A percentile compares a stretch with the other conserved stretches of the same genome.
Evolutionary conservation across 2,113 vertebrate genomes (phyloP).

Genomic region (Phyllopteryx taeniolatus): DNA sequence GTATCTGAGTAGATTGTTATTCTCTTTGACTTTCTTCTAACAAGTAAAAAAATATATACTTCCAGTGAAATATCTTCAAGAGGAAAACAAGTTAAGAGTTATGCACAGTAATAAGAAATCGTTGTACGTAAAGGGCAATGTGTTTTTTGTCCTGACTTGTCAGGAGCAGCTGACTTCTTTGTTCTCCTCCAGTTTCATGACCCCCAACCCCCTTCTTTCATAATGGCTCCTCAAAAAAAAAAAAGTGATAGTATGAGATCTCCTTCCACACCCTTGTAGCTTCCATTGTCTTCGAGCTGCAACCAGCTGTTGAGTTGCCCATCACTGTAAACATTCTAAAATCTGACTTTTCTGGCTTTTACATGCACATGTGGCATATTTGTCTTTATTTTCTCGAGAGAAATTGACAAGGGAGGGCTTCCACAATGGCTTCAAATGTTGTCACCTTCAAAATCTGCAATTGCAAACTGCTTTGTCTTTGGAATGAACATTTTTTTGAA

Average conservation of each 20-base stretch:
- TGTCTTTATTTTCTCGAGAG: not conserved
- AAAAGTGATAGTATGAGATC: conserved; percentile 46
- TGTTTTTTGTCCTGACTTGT: conserved; percentile 66
- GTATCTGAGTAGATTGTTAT: not conserved
- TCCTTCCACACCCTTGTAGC: conserved; percentile 24
- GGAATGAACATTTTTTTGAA: not conserved
- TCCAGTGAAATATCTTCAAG: not conserved
- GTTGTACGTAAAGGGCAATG: not conserved
- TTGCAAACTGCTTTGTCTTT: not conserved
- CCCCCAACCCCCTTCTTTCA: conserved; percentile 40
- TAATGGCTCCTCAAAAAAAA: conserved; percentile 47
- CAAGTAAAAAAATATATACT: not conserved
- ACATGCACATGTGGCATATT: conserved; percentile 1
- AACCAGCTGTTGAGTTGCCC: conserved; percentile 35
- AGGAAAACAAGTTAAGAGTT: not conserved
- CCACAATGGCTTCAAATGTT: not conserved
- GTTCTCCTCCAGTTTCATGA: conserved; percentile 57
- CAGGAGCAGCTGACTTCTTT: conserved; percentile 75
- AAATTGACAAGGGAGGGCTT: not conserved
- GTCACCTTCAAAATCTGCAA: not conserved
- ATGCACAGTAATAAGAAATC: conserved; percentile 23
- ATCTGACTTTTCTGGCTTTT: not conserved
- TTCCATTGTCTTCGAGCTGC: conserved; percentile 35
- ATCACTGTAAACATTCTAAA: conserved; percentile 2
- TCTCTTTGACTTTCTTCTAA: not conserved